Evolutionary conservation across 1,140 invertebrate species (phyloP), one percentile per base, ranked within the genome.

Genomic region (Bombus picipes): DNA sequence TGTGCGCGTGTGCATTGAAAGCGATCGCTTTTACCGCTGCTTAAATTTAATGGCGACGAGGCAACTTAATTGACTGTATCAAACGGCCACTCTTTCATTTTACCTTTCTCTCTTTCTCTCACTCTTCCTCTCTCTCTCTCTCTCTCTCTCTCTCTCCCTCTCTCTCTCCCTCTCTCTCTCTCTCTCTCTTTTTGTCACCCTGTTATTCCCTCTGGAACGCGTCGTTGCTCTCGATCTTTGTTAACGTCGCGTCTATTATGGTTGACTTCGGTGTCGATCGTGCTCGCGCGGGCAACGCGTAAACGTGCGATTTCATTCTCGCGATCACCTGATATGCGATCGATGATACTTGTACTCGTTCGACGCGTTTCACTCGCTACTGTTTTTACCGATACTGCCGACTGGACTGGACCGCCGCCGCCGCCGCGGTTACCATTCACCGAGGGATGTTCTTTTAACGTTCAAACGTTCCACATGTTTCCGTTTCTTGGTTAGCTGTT

Each of bases 1-100:
- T 41, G 75, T 37, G 53, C 76, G 65, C n/a, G 25, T 32, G 39
- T 57, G 32, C 68, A 37, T 57, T 18, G 72, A 57, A 68, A 72
- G 47, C 68, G 53, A 12, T 72, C 68, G 53, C 34, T 66, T 53
- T 62, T 62, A 41, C 41, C 57, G 41, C 18, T 57, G 41, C 39
- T 68, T 76, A 77, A 77, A 39, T 71, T 71, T 71, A 71, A 71
- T 71, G 2, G 53, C 75, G 39, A 62, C 83, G 53, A 39, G 83
- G 53, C 57, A 39, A 59, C 57, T 77, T 62, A 85, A 85, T 85
- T 85, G 83, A 85, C 76, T 80, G 68, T 65, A 18, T 85, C 68
- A 57, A 22, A 47, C 66, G 37, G n/a, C n/a, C 18, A 82, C 62
- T 41, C n/a, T 47, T 71, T 53, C 83, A 25, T 84, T 43, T 77